These are phyloP conservation scores for Anaspis maculata DNA, from an alignment of 2,888 invertebrate genomes.

Conservation along the genomic window DNA sequence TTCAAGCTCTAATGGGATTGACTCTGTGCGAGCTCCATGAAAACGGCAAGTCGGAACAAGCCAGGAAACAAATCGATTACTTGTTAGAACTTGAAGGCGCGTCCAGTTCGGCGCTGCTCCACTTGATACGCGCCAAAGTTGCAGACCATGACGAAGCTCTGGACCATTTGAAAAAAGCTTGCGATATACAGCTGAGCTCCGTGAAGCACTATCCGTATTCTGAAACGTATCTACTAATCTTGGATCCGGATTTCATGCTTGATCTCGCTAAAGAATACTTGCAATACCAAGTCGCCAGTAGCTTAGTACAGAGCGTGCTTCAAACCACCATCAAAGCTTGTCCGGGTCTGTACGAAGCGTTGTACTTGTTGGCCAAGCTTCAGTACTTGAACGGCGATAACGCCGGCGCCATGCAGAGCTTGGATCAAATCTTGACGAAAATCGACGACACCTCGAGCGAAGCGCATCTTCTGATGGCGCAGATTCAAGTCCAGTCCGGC, in stretches of 20 bases:
- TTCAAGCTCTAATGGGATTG: slow-evolving; percentile 70
- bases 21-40: slow-evolving; percentile 75
- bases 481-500: slow-evolving; percentile 67
- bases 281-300: slow-evolving; percentile 41
- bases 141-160: slow-evolving; percentile 50
- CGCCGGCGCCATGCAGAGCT: slow-evolving; percentile 58
- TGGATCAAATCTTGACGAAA: slow-evolving; percentile 65
- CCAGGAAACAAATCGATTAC: slow-evolving; percentile 79
- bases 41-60: slow-evolving; percentile 61
- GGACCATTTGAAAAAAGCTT: slow-evolving; percentile 54
- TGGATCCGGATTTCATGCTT: slow-evolving; percentile 83
- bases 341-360: slow-evolving; percentile 65
- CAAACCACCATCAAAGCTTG: slow-evolving; percentile 68
- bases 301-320: slow-evolving; percentile 51
- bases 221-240: slow-evolving; percentile 58
- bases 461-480: slow-evolving; percentile 78
- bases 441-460: slow-evolving; percentile 74
- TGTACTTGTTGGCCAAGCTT: slow-evolving; percentile 67
- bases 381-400: slow-evolving; percentile 74
- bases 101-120: slow-evolving; percentile 54
- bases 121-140: slow-evolving; percentile 61
- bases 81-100: slow-evolving; percentile 71
- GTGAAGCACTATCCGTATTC: slow-evolving; percentile 59
- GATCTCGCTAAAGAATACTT: slow-evolving; percentile 71
- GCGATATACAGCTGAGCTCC: slow-evolving; percentile 46